Conservation (phyloP, 2,113 vertebrate species). For the Scomber colias region DNA sequence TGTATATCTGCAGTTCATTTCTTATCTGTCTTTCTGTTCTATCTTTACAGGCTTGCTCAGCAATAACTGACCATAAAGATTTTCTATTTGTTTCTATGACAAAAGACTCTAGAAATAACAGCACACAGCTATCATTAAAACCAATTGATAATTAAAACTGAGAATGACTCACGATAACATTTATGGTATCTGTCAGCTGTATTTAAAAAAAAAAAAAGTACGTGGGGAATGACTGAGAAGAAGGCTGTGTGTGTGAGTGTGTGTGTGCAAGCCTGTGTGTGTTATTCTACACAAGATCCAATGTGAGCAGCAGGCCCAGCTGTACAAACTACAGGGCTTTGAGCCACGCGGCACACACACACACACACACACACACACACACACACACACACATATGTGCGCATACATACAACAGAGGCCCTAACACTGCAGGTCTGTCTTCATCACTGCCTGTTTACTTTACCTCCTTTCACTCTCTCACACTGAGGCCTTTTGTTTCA, state of each 20-base stretch:
- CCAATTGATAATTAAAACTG: constrained; percentile 12
- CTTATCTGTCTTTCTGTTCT: constrained; percentile 48
- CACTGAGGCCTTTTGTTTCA: constrained; percentile 90
- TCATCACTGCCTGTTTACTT: constrained; percentile 91
- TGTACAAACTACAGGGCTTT: constrained; percentile 89
- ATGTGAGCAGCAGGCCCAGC: constrained; percentile 83
- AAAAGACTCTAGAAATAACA: constrained; percentile 24
- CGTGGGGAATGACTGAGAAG: not conserved
- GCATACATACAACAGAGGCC: constrained; percentile 79
- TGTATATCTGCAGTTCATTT: constrained; percentile 37
- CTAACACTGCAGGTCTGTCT: constrained; percentile 88
- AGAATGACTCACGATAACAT: constrained; percentile 39
- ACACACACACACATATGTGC: constrained; percentile 75
- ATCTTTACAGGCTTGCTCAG: constrained; percentile 51
- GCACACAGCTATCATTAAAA: not conserved
- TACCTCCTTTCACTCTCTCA: constrained; percentile 91
- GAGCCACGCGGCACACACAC: constrained; percentile 75
- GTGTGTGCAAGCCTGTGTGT: constrained; percentile 15
- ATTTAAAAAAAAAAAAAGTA: not conserved
- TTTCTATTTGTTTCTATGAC: constrained; percentile 44
- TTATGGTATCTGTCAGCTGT: constrained; percentile 31
- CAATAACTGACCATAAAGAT: constrained; percentile 54
- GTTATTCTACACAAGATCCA: constrained; percentile 50
- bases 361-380: constrained; percentile 75
- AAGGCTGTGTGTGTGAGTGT: constrained; percentile 7